These are phyloP conservation scores for Glossophaga mutica DNA, from an alignment of 2,797 vertebrate genomes.

Conservation along the genomic window DNA sequence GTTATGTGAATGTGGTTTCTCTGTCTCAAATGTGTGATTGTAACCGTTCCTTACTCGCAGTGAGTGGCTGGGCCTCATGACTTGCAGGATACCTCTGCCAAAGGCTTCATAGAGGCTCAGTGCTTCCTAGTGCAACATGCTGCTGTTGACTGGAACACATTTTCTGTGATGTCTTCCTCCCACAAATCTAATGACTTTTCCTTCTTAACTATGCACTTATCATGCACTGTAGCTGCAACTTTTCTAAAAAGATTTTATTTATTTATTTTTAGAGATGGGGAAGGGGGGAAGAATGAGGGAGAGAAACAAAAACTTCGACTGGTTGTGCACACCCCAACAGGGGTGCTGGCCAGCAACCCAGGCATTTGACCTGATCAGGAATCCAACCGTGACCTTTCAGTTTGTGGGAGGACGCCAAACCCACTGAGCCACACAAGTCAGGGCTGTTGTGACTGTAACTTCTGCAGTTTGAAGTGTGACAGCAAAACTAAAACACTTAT, in stretches of 20 bases:
- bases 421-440: background rate
- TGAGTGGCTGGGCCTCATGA: background rate
- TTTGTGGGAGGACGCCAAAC: background rate
- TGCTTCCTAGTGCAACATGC: background rate
- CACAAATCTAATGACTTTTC: background rate
- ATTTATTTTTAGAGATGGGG: background rate
- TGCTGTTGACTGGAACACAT: background rate
- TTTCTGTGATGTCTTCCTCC: background rate
- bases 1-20: background rate
- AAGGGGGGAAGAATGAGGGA: background rate
- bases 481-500: background rate
- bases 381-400: background rate
- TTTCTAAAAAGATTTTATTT: background rate
- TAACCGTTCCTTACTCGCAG: background rate
- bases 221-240: background rate
- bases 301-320: background rate
- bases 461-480: background rate
- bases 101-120: background rate
- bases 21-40: background rate
- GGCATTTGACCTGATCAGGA: background rate
- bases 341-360: too few species aligned
- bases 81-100: background rate
- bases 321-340: background rate
- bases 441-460: background rate
- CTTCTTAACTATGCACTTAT: background rate